Evolutionary conservation across 2,888 invertebrate species (phyloP), one percentile per base, ranked within the genome.

Genomic region (Drosophila meridiana): DNA sequence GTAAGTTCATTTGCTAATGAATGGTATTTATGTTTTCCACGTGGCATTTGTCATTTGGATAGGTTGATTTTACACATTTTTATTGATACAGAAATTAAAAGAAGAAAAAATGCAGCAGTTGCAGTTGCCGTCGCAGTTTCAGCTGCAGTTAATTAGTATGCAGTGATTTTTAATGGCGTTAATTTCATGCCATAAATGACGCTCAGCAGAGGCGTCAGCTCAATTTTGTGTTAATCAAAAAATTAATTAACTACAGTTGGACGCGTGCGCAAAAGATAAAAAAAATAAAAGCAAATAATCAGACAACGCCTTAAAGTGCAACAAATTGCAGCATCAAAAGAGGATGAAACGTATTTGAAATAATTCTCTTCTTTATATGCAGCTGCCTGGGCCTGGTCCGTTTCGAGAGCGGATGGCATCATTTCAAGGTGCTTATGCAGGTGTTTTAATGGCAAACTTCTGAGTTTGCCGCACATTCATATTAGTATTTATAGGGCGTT

Each of bases 111-210:
- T 20, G 26, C 13, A 36, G 52, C 48, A 1, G 48, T 8, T 36
- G 36, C 36, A 0, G 28, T 28, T 30, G 20, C 52, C 0, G 3
- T 36, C 28, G 38, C 38, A 0, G 26, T 8, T 38, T 38, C 38
- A 6, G 53, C n/a, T 68, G 64, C 48, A 83, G 74, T 87, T 87
- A 85, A 85, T 85, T 85, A 85, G 78, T 73, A 69, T 69, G 59
- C 80, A 74, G 58, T 68, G 83, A 76, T 75, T 87, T 81, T 87
- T 75, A 85, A 87, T 85, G 76, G 83, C 82, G 80, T 83, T 85
- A 85, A 87, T 87, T 85, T 73, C 69, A 62, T 57, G 69, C 64
- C 83, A 80, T 82, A 80, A 80, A 81, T 80, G 84, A 75, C 70
- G 72, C 75, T 73, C 68, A 11, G 52, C 53, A 47, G 14, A 60